A percentile compares a stretch with the other conserved stretches of the same genome.
Evolutionary conservation across 2,888 invertebrate genomes (phyloP).

Genomic region (Tiphia femorata): DNA sequence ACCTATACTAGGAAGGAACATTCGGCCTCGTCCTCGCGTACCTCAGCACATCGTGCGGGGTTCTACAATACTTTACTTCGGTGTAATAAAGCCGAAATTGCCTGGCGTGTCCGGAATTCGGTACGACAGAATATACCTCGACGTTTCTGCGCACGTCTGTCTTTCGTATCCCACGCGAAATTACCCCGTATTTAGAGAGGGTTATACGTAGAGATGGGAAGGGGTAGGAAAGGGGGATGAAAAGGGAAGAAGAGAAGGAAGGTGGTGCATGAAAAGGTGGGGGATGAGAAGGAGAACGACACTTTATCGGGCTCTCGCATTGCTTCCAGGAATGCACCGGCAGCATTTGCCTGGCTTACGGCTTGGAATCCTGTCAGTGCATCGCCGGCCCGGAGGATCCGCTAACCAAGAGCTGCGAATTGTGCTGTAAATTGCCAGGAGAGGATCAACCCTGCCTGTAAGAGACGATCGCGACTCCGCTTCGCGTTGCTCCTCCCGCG

Average conservation of each 20-base stretch:
- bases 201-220: slow-evolving; percentile 14
- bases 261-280: too few relatives aligned
- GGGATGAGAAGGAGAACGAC: too few relatives aligned
- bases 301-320: slow-evolving; percentile 35
- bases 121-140: too few relatives aligned
- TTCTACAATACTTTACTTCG: too few relatives aligned
- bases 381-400: slow-evolving; percentile 81
- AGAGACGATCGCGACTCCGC: slow-evolving; percentile 48
- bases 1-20: too few relatives aligned
- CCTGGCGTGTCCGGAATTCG: too few relatives aligned
- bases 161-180: slow-evolving; percentile 22
- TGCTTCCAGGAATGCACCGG: slow-evolving; percentile 87
- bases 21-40: too few relatives aligned
- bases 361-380: slow-evolving; percentile 94
- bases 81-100: too few relatives aligned
- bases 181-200: slow-evolving; percentile 33
- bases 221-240: neutral
- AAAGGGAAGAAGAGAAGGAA: too few relatives aligned
- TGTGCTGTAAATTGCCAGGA: slow-evolving; percentile 89
- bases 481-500: too few relatives aligned
- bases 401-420: slow-evolving; percentile 88
- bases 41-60: too few relatives aligned
- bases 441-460: slow-evolving; percentile 81
- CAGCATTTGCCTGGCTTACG: slow-evolving; percentile 94
- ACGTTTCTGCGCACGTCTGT: slow-evolving; percentile 10